phyloP scores from a whole-genome alignment of 2,113 vertebrate genomes.

The Euleptes europaea region DNA sequence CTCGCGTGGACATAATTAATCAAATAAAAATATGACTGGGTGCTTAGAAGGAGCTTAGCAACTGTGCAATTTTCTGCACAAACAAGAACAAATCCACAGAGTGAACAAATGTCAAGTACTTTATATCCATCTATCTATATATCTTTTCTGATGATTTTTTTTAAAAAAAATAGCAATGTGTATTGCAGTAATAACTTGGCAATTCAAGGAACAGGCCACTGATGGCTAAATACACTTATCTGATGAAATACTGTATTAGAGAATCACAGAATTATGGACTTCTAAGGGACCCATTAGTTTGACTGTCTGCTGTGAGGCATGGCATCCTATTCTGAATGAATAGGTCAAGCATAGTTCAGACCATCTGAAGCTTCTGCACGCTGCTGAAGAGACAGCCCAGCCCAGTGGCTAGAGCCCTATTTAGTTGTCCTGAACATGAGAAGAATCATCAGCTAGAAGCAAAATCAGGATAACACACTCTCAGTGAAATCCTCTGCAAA shows the following conservation, averaged over 20 bases:
- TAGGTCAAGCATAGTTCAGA: not conserved
- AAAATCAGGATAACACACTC: no score
- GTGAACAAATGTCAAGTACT: not conserved
- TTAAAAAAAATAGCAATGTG: not conserved
- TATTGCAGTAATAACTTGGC: not conserved
- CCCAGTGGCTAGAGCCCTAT: no score
- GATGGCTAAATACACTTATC: not conserved
- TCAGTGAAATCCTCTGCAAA: no score
- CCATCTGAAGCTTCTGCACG: no score
- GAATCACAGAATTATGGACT: not conserved
- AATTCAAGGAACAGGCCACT: not conserved
- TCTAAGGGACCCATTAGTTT: not conserved
- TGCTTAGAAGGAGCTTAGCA: not conserved
- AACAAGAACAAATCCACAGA: not conserved
- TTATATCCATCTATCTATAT: no score
- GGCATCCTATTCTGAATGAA: not conserved
- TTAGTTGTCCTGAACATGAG: no score
- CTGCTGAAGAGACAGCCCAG: not conserved
- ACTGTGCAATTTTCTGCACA: constrained; percentile 4
- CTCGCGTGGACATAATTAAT: constrained; percentile 22
- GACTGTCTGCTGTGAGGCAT: not conserved
- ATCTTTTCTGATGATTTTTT: not conserved
- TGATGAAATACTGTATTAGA: not conserved
- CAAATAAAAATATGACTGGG: constrained; percentile 10
- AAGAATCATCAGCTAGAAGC: no score